phyloP scores from a whole-genome alignment of 2,888 invertebrate genomes.

The Ischnura elegans region DNA sequence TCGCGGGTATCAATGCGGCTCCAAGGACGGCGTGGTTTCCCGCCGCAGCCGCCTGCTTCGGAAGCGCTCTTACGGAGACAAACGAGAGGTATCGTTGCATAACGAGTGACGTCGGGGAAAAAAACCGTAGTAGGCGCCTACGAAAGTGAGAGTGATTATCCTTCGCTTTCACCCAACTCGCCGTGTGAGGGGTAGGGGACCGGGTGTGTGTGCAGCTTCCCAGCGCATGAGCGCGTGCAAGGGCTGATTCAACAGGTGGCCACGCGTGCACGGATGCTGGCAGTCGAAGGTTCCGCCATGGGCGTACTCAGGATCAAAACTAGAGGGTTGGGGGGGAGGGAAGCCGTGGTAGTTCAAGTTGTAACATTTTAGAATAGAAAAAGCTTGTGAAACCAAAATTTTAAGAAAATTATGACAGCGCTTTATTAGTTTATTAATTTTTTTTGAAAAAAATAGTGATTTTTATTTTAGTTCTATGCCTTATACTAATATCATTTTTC shows the following conservation, averaged over 20 bases:
- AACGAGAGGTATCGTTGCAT: not conserved
- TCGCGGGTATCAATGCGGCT: not conserved
- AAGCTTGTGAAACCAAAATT: no score
- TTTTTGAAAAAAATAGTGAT: no score
- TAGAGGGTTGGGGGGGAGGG: no score
- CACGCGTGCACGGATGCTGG: not conserved
- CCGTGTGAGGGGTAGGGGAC: not conserved
- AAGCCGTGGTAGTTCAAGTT: no score
- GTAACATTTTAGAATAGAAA: no score
- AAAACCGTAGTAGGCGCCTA: not conserved
- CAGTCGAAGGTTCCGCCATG: not conserved
- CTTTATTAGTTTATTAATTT: no score
- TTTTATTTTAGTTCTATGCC: no score
- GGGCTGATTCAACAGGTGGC: not conserved
- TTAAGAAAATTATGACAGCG: no score
- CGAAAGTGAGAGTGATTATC: conserved; percentile 46
- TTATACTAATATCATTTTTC: no score
- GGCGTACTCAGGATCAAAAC: no score
- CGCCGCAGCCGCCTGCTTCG: not conserved
- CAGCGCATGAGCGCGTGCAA: not conserved
- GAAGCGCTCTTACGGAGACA: not conserved
- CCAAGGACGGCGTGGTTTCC: not conserved
- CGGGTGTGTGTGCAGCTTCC: not conserved
- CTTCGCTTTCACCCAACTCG: conserved; percentile 25
- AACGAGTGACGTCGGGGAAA: not conserved